Evolutionary conservation across 2,888 invertebrate genomes (phyloP), one percentile per base, ranked within the genome.

Genomic region (Clusia tigrina): DNA sequence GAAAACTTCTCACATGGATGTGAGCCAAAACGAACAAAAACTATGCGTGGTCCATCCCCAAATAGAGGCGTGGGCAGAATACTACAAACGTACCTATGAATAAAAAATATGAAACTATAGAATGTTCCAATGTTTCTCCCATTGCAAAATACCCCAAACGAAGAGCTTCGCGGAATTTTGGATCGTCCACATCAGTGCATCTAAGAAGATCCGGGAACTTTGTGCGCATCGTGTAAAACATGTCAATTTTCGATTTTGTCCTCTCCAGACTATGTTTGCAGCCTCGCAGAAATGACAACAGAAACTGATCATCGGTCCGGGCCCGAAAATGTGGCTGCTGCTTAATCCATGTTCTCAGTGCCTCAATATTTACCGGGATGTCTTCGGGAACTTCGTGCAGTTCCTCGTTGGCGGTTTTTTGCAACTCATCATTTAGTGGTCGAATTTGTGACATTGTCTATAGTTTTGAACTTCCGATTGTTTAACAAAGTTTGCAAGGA

Each of bases 161-260:
- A n/a, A n/a, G n/a, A n/a, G n/a, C n/a, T n/a, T n/a, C n/a, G n/a
- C n/a, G n/a, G n/a, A n/a, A n/a, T n/a, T n/a, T n/a, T n/a, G 72
- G 62, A 62, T 71, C 72, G 18, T 74, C 67, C 17, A 78, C 72
- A 66, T 78, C 69, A 15, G 73, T 67, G 62, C 78, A 73, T 2
- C 66, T 80, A 69, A 86, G 87, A 64, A 89, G 83, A 73, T 90
- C 89, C 0, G 89, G 88, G 1, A 88, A 83, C 37, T 86, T 81
- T 1, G 85, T 84, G 66, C 87, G 86, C 73, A 82, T 74, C 0
- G 88, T 87, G 74, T 89, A 89, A 74, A 86, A 89, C 81, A 85
- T 86, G 67, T 88, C 88, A 22, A 88, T 66, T 73, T 88, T 88
- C 52, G 85, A 83, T 77, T 88, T 88, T 2, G 86, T 84, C 67